Evolutionary conservation across 1,140 invertebrate species (phyloP).

Genomic region (Meloidogyne exigua): DNA sequence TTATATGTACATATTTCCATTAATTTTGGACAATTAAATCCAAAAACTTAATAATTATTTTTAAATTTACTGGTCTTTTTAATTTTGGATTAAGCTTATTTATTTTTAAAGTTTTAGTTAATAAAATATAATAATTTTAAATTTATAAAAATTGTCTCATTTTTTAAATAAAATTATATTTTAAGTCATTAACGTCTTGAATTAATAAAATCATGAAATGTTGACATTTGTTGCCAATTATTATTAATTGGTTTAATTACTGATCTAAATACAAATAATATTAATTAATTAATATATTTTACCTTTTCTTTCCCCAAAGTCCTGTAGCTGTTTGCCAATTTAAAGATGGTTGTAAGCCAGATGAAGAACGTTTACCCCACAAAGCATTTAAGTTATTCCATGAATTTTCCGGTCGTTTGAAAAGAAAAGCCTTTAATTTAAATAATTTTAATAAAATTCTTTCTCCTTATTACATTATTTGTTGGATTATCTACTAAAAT

Average conservation of each 20-base stretch:
- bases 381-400: conserved; percentile 40
- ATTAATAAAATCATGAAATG: background rate
- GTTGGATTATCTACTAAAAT: background rate
- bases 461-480: background rate
- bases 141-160: background rate
- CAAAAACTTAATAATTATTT: no score
- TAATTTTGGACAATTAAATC: no score
- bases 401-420: conserved; percentile 34
- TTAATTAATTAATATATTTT: background rate
- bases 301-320: conserved; percentile 41
- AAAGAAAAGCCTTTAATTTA: conserved; percentile 15
- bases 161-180: background rate
- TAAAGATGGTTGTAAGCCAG: background rate
- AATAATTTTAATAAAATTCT: background rate
- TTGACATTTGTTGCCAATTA: background rate
- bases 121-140: no score
- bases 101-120: no score
- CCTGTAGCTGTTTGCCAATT: conserved; percentile 38
- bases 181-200: background rate
- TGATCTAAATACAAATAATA: background rate
- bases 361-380: conserved; percentile 32
- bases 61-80: no score
- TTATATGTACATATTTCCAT: no score
- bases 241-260: background rate
- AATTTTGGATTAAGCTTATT: no score